Evolutionary conservation across 2,888 invertebrate species (phyloP), one percentile per base, ranked within the genome.

Genomic region (Acanthosepion pharaonis): DNA sequence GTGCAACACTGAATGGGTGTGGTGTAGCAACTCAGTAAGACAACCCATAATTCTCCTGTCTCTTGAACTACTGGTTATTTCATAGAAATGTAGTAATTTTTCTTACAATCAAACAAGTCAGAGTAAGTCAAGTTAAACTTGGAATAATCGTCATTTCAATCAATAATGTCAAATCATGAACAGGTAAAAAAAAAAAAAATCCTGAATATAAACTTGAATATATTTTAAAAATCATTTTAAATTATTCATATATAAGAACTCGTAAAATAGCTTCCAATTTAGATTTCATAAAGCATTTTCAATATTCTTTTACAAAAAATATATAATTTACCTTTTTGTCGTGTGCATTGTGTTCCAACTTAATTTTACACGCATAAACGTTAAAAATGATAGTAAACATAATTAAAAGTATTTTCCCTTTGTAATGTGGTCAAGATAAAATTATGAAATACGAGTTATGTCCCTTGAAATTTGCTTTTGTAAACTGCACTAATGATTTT

Each of bases 401-500:
- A 33, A n/a, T 78, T 33, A 78, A 78, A 78, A 78, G 33, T 78
- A 78, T 78, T n/a, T 78, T 78, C 78, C 33, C 78, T 78, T 78
- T 33, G 33, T 78, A 33, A 78, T 78, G 78, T 78, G 78, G 78
- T 78, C 78, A 78, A 78, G 3, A 78, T 78, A 33, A 78, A 33
- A 78, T 78, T n/a, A 18, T 78, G 78, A 78, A 78, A 78, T 78
- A 78, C n/a, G 78, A 78, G 78, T 78, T 78, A 78, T n/a, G 78
- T 78, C 78, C 78, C 78, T 78, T 78, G 78, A 78, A n/a, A 33
- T 78, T n/a, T 78, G n/a, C 78, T 78, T 78, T n/a, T 78, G 78
- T n/a, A 33, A 78, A n/a, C n/a, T n/a, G 59, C 59, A 59, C 5
- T 20, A 23, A 59, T 59, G 20, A 59, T 23, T 5, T 59, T 23